Evolutionary conservation across 2,888 invertebrate species (phyloP).

Genomic region (Notodonta dromedarius): DNA sequence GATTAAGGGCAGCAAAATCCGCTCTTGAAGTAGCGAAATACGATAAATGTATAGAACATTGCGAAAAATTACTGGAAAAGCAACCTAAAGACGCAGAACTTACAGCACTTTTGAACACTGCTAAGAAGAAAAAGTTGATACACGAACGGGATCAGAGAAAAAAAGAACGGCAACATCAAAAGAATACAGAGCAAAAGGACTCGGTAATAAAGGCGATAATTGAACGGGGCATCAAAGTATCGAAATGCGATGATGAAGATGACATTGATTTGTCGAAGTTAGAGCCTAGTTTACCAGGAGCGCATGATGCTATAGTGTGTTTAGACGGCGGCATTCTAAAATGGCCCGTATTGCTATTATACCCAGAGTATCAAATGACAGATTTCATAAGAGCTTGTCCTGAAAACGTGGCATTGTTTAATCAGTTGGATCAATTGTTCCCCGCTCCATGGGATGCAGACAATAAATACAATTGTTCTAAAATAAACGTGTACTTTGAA

Average conservation of each 20-base stretch:
- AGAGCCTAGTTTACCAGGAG: slow-evolving; percentile 87
- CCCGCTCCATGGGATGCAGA: slow-evolving; percentile 89
- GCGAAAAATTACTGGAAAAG: slow-evolving; percentile 86
- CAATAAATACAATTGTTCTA: slow-evolving; percentile 84
- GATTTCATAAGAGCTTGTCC: slow-evolving; percentile 94
- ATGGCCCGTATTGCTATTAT: slow-evolving; percentile 95
- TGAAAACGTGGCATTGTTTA: slow-evolving; percentile 86
- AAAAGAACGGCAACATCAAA: slow-evolving; percentile 68
- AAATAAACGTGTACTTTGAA: slow-evolving; percentile 90
- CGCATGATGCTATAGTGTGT: slow-evolving; percentile 86
- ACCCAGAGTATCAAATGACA: slow-evolving; percentile 94
- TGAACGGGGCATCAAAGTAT: slow-evolving; percentile 80
- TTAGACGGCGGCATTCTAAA: slow-evolving; percentile 85
- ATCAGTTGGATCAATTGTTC: slow-evolving; percentile 84
- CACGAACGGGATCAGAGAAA: slow-evolving; percentile 83
- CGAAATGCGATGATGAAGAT: slow-evolving; percentile 77
- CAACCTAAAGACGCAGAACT: slow-evolving; percentile 82
- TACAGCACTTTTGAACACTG: slow-evolving; percentile 56
- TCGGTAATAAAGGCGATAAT: slow-evolving; percentile 70
- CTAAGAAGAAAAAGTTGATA: slow-evolving; percentile 77
- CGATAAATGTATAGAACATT: slow-evolving; percentile 89
- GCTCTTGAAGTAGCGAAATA: slow-evolving; percentile 87
- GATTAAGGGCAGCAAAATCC: slow-evolving; percentile 89
- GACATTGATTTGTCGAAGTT: slow-evolving; percentile 80
- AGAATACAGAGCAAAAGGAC: slow-evolving; percentile 70